These are phyloP conservation scores for Cranoglanis bouderius DNA, from an alignment of 2,113 vertebrate species.

Conservation along the genomic window DNA sequence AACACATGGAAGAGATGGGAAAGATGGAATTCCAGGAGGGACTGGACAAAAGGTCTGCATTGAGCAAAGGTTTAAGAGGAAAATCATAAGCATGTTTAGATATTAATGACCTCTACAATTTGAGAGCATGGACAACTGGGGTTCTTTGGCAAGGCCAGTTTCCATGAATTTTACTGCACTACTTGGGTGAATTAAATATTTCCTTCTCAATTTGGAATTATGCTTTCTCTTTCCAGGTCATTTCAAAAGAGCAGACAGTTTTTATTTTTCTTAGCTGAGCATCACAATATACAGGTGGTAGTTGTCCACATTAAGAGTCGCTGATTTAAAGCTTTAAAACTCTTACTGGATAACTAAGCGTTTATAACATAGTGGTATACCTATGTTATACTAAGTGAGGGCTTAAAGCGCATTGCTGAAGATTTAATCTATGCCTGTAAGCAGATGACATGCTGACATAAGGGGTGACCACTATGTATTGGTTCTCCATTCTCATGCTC, in stretches of 20 bases:
- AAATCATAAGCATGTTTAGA: slow-evolving; percentile 27
- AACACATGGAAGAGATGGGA: slow-evolving; percentile 82
- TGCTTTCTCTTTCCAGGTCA: slow-evolving; percentile 24
- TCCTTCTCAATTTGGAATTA: slow-evolving; percentile 30
- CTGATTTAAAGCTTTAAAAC: slow-evolving; percentile 6
- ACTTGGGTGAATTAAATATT: slow-evolving; percentile 49
- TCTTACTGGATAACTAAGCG: slow-evolving; percentile 4
- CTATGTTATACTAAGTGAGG: too few species aligned
- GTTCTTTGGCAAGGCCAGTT: slow-evolving; percentile 44
- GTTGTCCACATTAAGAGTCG: slow-evolving; percentile 38
- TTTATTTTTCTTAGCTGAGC: slow-evolving; percentile 37
- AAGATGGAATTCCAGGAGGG: slow-evolving; percentile 81
- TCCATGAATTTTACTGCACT: slow-evolving; percentile 27
- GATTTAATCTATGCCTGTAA: too few species aligned
- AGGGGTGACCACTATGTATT: neutral
- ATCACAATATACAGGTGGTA: slow-evolving; percentile 12
- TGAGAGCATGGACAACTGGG: slow-evolving; percentile 22
- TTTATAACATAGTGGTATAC: too few species aligned
- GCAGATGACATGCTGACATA: too few species aligned
- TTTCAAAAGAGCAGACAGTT: slow-evolving; percentile 15
- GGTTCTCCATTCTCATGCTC: neutral
- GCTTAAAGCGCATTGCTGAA: neutral
- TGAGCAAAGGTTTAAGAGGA: slow-evolving; percentile 33
- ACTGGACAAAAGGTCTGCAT: slow-evolving; percentile 86
- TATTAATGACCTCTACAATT: slow-evolving; percentile 12